These are phyloP conservation scores for Crypturellus tataupa DNA, from an alignment of 2,797 vertebrate species.

Conservation along the genomic window DNA sequence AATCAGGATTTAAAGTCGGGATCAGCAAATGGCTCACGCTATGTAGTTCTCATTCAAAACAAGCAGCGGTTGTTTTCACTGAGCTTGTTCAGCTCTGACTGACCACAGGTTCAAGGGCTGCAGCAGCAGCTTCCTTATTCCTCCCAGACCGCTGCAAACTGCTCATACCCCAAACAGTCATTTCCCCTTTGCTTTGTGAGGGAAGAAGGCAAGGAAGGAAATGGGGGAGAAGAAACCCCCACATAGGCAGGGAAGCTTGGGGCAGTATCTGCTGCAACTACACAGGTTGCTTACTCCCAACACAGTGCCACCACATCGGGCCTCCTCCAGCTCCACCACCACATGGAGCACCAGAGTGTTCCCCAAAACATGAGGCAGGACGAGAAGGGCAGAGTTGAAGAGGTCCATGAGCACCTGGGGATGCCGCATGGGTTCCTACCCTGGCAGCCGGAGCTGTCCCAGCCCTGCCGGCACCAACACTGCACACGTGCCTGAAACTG, in stretches of 20 bases:
- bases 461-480: not conserved
- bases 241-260: not conserved
- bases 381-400: not conserved
- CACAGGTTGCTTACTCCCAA: not conserved
- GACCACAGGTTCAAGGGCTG: not conserved
- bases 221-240: not conserved
- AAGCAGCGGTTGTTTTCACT: not conserved
- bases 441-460: rapidly evolving
- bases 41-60: not conserved
- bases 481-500: rapidly evolving
- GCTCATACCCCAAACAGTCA: not conserved
- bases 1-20: not conserved
- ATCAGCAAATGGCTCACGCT: not conserved
- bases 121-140: not conserved
- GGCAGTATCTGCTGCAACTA: not conserved
- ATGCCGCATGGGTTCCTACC: not conserved
- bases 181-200: not conserved
- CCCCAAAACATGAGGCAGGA: not conserved
- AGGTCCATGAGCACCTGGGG: rapidly evolving
- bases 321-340: not conserved
- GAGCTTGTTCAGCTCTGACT: not conserved
- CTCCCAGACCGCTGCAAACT: not conserved
- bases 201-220: not conserved
- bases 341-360: not conserved
- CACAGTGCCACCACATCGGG: not conserved